phyloP scores from a whole-genome alignment of 2,113 vertebrate genomes.

The Bubo bubo region DNA sequence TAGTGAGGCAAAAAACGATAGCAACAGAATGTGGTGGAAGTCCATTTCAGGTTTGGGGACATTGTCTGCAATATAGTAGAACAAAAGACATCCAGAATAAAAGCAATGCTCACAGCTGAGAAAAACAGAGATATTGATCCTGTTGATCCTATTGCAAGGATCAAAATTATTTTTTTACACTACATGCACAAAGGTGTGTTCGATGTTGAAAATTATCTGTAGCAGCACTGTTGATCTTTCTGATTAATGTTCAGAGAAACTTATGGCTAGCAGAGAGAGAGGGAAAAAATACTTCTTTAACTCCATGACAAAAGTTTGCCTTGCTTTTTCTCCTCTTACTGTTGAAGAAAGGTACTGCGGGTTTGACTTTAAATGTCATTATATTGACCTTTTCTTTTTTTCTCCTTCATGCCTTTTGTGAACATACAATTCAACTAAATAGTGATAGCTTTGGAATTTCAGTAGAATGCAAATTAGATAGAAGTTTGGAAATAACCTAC shows the following conservation, averaged over 20 bases:
- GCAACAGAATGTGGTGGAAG: constrained; percentile 43
- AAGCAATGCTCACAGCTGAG: background rate
- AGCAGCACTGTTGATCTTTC: constrained; percentile 1
- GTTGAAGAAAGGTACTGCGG: constrained; percentile 2
- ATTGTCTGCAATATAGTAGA: constrained; percentile 39
- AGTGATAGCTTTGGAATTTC: background rate
- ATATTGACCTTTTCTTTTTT: background rate
- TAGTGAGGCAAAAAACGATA: constrained; percentile 20
- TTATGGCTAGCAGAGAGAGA: background rate
- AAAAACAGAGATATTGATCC: constrained; percentile 47
- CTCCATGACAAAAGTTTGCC: constrained; percentile 11
- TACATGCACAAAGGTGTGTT: constrained; percentile 40
- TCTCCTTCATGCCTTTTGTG: background rate
- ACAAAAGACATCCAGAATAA: constrained; percentile 19
- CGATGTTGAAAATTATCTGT: constrained; percentile 52
- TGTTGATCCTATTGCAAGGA: constrained; percentile 43
- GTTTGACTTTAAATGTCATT: background rate
- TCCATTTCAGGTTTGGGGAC: constrained; percentile 46
- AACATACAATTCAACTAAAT: background rate
- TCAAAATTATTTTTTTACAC: constrained; percentile 50
- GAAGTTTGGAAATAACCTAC: background rate
- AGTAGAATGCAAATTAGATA: background rate
- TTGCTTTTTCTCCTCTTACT: constrained; percentile 10
- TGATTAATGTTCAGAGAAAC: constrained; percentile 38
- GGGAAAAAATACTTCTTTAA: constrained; percentile 13